A percentile compares a stretch with the other conserved stretches of the same genome.
Conservation (phyloP, 35 echinoderm and acorn worm genomes). For the Apostichopus californicus region DNA sequence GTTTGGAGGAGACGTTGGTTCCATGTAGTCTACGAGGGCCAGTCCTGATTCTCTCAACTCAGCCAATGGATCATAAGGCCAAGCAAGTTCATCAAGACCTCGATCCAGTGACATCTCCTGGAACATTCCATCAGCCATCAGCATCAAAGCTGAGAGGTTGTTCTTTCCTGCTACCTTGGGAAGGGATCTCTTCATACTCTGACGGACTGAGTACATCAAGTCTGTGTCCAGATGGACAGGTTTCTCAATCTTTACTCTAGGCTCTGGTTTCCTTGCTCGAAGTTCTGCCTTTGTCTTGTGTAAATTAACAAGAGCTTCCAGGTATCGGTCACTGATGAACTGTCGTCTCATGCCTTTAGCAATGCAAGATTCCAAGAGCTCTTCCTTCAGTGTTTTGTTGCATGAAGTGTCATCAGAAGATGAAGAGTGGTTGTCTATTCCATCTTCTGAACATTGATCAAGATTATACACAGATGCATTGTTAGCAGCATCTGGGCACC, state of each 20-base stretch:
- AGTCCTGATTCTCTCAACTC: constrained; percentile 18
- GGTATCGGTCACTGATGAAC: constrained; percentile 4
- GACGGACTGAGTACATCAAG: constrained; percentile 39
- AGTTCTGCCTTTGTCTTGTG: neutral
- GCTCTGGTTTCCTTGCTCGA: neutral
- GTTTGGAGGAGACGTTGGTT: neutral
- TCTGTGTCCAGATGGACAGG: constrained; percentile 15
- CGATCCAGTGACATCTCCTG: constrained; percentile 46
- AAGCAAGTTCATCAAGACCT: constrained; percentile 38
- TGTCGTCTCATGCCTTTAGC: constrained; percentile 9
- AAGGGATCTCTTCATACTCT: constrained; percentile 23
- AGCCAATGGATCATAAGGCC: constrained; percentile 23
- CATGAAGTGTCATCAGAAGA: too few relatives aligned
- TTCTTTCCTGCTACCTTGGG: constrained; percentile 26
- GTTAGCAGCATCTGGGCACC: neutral
- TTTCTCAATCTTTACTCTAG: constrained; percentile 14
- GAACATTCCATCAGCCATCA: constrained; percentile 53
- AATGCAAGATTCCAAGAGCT: too few relatives aligned
- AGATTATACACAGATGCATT: neutral
- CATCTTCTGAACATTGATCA: neutral
- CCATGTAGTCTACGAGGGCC: constrained; percentile 32
- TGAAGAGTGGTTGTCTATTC: too few relatives aligned
- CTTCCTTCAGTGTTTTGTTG: too few relatives aligned
- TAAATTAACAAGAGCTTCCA: constrained; percentile 1
- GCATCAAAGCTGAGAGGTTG: constrained; percentile 34